Conservation (phyloP, 2,113 vertebrate genomes). For the human (Homo sapiens) region DNA sequence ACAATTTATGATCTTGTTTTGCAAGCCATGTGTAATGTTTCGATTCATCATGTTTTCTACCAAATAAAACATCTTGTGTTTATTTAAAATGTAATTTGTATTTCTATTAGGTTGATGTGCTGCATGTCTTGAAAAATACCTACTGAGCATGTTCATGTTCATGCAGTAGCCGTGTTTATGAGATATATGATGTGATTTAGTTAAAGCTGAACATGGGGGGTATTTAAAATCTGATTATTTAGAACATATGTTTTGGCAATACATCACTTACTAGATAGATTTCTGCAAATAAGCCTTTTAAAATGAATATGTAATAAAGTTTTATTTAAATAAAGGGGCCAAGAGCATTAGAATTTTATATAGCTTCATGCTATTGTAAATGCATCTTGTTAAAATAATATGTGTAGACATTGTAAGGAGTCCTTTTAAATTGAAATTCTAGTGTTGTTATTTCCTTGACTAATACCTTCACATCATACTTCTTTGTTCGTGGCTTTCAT, state of each 20-base stretch:
- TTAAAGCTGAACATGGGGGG: not conserved
- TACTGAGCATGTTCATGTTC: slow-evolving; percentile 74
- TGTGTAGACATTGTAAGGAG: slow-evolving; percentile 27
- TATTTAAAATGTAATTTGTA: slow-evolving; percentile 73
- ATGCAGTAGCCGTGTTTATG: slow-evolving; percentile 73
- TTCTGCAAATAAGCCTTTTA: slow-evolving; percentile 34
- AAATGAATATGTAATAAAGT: slow-evolving; percentile 46
- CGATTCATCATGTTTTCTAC: slow-evolving; percentile 76
- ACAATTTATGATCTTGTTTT: slow-evolving; percentile 78
- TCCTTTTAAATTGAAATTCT: slow-evolving; percentile 44
- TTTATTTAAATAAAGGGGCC: slow-evolving; percentile 51
- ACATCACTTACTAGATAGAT: slow-evolving; percentile 37
- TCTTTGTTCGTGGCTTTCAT: slow-evolving; percentile 66
- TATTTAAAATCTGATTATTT: slow-evolving; percentile 20
- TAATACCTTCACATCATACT: slow-evolving; percentile 62
- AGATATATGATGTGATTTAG: slow-evolving; percentile 80
- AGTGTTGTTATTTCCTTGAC: slow-evolving; percentile 41
- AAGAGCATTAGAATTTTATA: slow-evolving; percentile 1
- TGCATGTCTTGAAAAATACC: slow-evolving; percentile 72
- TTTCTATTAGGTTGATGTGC: slow-evolving; percentile 71
- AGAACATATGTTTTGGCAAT: slow-evolving; percentile 32
- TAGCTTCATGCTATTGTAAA: slow-evolving; percentile 33
- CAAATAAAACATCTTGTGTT: slow-evolving; percentile 74
- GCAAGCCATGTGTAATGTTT: slow-evolving; percentile 79
- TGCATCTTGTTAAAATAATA: slow-evolving; percentile 35